Percentiles rank a stretch among this genome's conserved stretches.
These are phyloP conservation scores for Pristionchus japonicus DNA, from an alignment of 2,888 invertebrate species.

Conservation along the genomic window DNA sequence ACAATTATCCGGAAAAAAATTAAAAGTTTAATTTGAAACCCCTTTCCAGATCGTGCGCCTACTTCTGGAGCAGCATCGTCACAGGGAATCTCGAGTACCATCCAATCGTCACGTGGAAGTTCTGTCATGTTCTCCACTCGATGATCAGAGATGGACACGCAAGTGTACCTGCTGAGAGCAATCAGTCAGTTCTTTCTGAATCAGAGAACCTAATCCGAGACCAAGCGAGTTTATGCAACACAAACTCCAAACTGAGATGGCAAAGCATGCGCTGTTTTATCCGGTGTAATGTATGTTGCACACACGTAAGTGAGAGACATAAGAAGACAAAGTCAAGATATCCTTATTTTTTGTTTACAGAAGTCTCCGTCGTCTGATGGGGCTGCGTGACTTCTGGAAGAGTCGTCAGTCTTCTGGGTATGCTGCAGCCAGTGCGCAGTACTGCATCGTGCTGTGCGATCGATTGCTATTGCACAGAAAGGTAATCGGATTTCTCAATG, in stretches of 20 bases:
- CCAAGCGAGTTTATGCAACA: background rate
- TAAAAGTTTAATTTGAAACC: too few relatives aligned
- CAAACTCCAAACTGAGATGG: too few relatives aligned
- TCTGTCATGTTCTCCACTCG: slow-evolving; percentile 97
- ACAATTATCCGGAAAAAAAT: too few relatives aligned
- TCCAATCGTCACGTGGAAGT: slow-evolving; percentile 95
- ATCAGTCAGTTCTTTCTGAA: slow-evolving; percentile 48
- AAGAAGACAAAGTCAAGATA: background rate
- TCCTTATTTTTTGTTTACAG: background rate
- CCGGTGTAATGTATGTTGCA: too few relatives aligned
- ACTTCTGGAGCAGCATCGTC: background rate
- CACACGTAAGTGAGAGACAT: too few relatives aligned
- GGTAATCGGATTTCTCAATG: background rate
- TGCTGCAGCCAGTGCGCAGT: background rate
- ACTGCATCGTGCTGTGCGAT: background rate
- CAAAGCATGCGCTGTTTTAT: too few relatives aligned
- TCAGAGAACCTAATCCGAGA: too few relatives aligned
- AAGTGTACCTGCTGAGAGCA: slow-evolving; percentile 62
- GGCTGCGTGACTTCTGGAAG: background rate
- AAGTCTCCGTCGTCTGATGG: background rate
- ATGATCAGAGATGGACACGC: slow-evolving; percentile 92
- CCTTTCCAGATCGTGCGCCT: background rate
- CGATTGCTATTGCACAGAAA: background rate
- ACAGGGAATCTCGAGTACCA: background rate
- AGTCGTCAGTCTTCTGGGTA: background rate